Evolutionary conservation across 2,888 invertebrate genomes (phyloP).

Genomic region (Acronicta leporina): DNA sequence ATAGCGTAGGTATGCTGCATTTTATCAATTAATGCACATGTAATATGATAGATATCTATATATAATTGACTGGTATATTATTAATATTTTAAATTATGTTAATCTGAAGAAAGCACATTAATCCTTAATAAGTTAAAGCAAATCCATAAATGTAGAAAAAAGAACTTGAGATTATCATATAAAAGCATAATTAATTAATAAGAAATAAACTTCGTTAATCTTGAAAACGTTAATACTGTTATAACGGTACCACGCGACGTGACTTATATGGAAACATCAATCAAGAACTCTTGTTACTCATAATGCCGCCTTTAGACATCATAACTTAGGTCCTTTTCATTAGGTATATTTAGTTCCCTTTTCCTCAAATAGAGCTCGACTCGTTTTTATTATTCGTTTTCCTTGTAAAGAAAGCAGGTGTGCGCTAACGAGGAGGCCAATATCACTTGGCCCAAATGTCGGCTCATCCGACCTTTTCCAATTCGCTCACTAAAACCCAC

Average conservation of each 20-base stretch:
- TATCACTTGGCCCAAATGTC: constrained; percentile 38
- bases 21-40: neutral
- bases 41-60: neutral
- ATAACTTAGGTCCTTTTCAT: constrained; percentile 26
- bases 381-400: constrained; percentile 44
- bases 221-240: too few species aligned
- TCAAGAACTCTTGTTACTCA: constrained; percentile 33
- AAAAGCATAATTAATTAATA: neutral
- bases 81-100: neutral
- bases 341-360: constrained; percentile 32
- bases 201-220: too few species aligned
- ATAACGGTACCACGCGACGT: constrained; percentile 5
- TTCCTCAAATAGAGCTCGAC: constrained; percentile 41
- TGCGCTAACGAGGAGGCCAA: constrained; percentile 38
- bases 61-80: too few species aligned
- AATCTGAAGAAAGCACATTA: constrained; percentile 5
- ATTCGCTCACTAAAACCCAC: constrained; percentile 30
- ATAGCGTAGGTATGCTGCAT: neutral
- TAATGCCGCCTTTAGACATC: constrained; percentile 20
- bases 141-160: neutral
- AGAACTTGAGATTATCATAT: neutral
- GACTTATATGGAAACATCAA: constrained; percentile 27
- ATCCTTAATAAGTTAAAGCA: neutral
- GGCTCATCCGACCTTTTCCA: constrained; percentile 19
- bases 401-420: constrained; percentile 52